Evolutionary conservation across 2,888 invertebrate species (phyloP).

Genomic region (Eurytoma adleriae): DNA sequence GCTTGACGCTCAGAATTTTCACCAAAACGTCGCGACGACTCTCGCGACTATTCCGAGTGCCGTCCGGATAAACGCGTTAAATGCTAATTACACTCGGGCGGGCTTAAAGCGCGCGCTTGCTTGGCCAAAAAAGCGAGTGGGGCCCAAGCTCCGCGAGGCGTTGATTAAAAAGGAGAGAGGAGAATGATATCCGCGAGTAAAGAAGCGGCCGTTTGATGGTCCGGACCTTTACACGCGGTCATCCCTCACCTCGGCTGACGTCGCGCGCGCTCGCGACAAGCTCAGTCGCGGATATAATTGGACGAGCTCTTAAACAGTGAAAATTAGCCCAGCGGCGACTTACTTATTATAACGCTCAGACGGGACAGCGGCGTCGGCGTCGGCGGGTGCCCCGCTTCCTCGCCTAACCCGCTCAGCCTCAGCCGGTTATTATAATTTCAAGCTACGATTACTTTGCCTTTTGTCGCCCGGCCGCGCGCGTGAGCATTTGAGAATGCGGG

Average conservation of each 20-base stretch:
- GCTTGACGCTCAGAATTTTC: slow-evolving; percentile 39
- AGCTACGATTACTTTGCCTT: slow-evolving; percentile 73
- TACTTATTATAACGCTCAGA: slow-evolving; percentile 68
- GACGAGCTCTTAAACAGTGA: slow-evolving; percentile 72
- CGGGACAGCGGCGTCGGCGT: slow-evolving; percentile 50
- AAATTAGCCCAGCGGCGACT: slow-evolving; percentile 72
- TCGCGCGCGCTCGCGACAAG: slow-evolving; percentile 63
- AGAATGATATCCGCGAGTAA: slow-evolving; percentile 27
- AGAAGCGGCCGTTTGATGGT: slow-evolving; percentile 61
- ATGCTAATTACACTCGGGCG: slow-evolving; percentile 41
- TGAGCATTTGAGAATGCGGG: slow-evolving; percentile 44
- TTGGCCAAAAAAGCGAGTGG: neutral
- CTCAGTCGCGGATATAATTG: slow-evolving; percentile 71
- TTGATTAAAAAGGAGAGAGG: slow-evolving; percentile 44
- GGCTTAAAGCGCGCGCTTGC: slow-evolving; percentile 8
- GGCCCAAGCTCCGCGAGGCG: neutral
- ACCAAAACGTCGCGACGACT: slow-evolving; percentile 24
- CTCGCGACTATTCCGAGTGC: slow-evolving; percentile 3
- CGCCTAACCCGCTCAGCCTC: slow-evolving; percentile 57
- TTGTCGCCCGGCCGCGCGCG: slow-evolving; percentile 65
- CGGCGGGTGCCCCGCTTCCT: neutral
- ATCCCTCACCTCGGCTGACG: slow-evolving; percentile 64
- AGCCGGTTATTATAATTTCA: slow-evolving; percentile 71
- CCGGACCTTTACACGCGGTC: slow-evolving; percentile 63
- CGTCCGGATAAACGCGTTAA: slow-evolving; percentile 38